These are phyloP conservation scores for Beaufortia kweichowensis DNA, from an alignment of 2,113 vertebrate genomes.

Conservation along the genomic window DNA sequence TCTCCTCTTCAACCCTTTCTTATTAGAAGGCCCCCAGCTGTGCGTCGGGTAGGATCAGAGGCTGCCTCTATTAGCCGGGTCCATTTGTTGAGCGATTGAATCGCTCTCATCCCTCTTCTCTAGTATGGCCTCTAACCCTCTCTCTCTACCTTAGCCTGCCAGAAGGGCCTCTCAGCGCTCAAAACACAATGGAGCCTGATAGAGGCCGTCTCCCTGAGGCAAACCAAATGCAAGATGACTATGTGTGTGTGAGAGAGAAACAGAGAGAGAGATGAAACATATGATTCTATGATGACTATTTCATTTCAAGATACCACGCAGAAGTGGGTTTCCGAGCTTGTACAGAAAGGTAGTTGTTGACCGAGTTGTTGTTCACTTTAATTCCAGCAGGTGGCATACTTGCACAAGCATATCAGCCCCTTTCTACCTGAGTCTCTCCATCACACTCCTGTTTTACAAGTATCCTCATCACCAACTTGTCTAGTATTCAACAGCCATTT, in stretches of 20 bases:
- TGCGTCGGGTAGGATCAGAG: slow-evolving; percentile 76
- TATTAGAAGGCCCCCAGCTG: slow-evolving; percentile 77
- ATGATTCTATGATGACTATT: slow-evolving; percentile 51
- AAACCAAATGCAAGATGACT: slow-evolving; percentile 55
- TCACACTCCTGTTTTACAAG: slow-evolving; percentile 26
- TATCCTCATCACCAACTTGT: slow-evolving; percentile 29
- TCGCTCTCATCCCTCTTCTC: slow-evolving; percentile 67
- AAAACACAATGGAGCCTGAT: slow-evolving; percentile 57
- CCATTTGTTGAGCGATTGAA: slow-evolving; percentile 78
- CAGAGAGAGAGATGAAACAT: slow-evolving; percentile 6
- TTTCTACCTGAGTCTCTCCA: background rate
- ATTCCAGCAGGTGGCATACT: slow-evolving; percentile 75
- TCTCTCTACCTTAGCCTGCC: slow-evolving; percentile 44
- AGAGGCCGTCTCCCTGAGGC: slow-evolving; percentile 52
- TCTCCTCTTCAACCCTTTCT: slow-evolving; percentile 71
- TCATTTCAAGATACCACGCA: slow-evolving; percentile 27
- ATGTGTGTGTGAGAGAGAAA: background rate
- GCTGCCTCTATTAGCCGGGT: slow-evolving; percentile 75
- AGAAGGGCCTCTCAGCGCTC: slow-evolving; percentile 59
- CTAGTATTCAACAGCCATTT: slow-evolving; percentile 3
- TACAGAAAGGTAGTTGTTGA: background rate
- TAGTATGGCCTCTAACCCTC: slow-evolving; percentile 52
- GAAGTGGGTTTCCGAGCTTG: background rate
- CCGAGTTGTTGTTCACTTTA: slow-evolving; percentile 34
- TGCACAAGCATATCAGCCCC: slow-evolving; percentile 63